A percentile compares a stretch with the other conserved stretches of the same genome.
phyloP scores from a whole-genome alignment of 2,888 invertebrate genomes.

The Eurytoma californica region DNA sequence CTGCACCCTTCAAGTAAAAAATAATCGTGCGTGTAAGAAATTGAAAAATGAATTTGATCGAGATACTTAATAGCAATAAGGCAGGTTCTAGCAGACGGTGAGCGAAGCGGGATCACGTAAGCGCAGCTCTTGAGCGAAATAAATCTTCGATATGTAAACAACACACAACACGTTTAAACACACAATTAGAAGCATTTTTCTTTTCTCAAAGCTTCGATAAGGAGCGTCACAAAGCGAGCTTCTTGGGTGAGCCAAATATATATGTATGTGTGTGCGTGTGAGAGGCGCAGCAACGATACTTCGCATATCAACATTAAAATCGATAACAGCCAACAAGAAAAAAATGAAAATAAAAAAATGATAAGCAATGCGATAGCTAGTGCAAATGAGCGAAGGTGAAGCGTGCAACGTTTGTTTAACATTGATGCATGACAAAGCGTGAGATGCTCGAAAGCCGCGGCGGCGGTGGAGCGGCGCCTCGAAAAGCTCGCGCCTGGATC shows the following conservation, averaged over 20 bases:
- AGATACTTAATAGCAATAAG: background rate
- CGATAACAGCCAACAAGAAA: background rate
- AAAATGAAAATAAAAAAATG: background rate
- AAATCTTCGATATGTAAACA: constrained; percentile 25
- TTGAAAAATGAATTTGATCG: no score
- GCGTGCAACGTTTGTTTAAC: background rate
- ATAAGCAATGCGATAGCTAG: constrained; percentile 8
- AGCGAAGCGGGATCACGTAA: constrained; percentile 22
- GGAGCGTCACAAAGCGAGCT: constrained; percentile 23
- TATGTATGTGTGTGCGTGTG: background rate
- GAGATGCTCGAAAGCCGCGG: no score
- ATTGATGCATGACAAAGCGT: no score
- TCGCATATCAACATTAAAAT: no score
- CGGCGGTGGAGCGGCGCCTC: no score
- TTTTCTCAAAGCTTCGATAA: background rate
- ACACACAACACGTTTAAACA: constrained; percentile 7
- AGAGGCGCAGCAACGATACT: background rate
- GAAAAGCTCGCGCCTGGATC: no score
- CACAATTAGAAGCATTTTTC: constrained; percentile 10
- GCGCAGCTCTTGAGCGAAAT: background rate
- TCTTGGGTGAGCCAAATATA: background rate
- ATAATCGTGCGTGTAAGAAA: no score
- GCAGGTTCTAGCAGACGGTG: background rate
- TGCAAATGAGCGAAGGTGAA: constrained; percentile 42
- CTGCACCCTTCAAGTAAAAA: no score